phyloP scores from a whole-genome alignment of 2,113 vertebrate genomes.

The Nansenia antarctica region DNA sequence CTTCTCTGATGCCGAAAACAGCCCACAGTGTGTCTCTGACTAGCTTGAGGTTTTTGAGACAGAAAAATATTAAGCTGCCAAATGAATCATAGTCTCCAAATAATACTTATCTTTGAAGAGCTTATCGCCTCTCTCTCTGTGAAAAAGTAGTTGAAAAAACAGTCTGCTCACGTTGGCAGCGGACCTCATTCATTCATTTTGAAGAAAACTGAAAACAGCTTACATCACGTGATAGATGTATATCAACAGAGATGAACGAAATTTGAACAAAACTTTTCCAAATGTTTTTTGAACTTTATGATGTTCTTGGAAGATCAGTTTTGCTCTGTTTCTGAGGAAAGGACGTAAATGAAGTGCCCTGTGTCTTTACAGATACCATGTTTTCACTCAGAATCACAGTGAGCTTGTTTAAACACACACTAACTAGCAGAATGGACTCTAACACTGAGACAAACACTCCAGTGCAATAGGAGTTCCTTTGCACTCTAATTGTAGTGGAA shows the following conservation, averaged over 20 bases:
- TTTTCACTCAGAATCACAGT: neutral
- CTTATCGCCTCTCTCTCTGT: conserved; percentile 50
- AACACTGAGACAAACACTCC: neutral
- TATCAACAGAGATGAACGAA: neutral
- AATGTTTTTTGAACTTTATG: neutral
- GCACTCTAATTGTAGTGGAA: neutral
- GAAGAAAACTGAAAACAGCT: neutral
- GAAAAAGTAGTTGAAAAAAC: conserved; percentile 37
- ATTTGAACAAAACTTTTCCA: neutral
- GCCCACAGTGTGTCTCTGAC: conserved; percentile 60
- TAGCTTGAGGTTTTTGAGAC: conserved; percentile 64
- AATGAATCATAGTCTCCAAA: conserved; percentile 64
- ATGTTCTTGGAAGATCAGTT: neutral
- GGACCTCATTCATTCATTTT: conserved; percentile 19
- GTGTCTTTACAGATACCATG: neutral
- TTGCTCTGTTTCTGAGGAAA: neutral
- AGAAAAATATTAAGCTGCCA: conserved; percentile 70
- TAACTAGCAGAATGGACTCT: neutral
- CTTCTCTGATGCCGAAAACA: conserved; percentile 64
- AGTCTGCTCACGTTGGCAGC: conserved; percentile 45
- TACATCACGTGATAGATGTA: neutral
- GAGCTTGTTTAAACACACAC: neutral
- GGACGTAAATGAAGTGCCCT: neutral
- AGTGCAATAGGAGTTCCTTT: neutral
- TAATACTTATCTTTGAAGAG: conserved; percentile 67